These are phyloP conservation scores for Echeneis naucrates DNA, from an alignment of 2,797 vertebrate species.

Conservation along the genomic window DNA sequence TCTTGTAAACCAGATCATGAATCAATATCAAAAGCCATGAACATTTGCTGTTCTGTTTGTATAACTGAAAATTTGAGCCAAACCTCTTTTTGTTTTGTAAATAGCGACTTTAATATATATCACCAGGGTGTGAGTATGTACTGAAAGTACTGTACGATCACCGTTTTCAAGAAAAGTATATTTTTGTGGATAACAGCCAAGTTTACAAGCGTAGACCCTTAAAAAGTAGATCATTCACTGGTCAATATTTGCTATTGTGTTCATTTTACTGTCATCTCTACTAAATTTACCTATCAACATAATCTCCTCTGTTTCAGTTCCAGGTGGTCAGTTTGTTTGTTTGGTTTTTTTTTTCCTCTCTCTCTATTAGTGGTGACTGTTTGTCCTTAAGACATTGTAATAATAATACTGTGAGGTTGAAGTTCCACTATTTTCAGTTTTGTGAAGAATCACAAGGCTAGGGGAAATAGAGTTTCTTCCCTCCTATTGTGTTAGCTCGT, in stretches of 20 bases:
- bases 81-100: conserved; percentile 89
- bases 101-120: conserved; percentile 93
- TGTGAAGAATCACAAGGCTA: conserved; percentile 78
- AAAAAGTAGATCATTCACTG: conserved; percentile 95
- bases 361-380: conserved; percentile 90
- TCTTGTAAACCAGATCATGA: conserved; percentile 93
- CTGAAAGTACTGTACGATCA: conserved; percentile 91
- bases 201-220: conserved; percentile 95
- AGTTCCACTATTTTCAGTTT: conserved; percentile 89
- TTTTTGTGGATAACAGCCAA: conserved; percentile 99
- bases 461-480: conserved; percentile 70
- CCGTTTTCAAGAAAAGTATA: conserved; percentile 95
- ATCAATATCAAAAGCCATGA: conserved; percentile 98
- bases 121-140: conserved; percentile 93
- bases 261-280: conserved; percentile 94
- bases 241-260: conserved; percentile 97
- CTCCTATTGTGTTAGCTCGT: conserved; percentile 69
- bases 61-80: conserved; percentile 98
- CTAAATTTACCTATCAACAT: conserved; percentile 90
- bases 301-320: conserved; percentile 85
- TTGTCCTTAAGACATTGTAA: conserved; percentile 89
- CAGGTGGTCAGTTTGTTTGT: conserved; percentile 83
- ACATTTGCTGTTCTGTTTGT: conserved; percentile 96
- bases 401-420: conserved; percentile 90
- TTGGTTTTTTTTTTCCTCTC: conserved; percentile 26